These are phyloP conservation scores for Philotrypesis tridentata DNA, from an alignment of 1,140 invertebrate species.

Conservation along the genomic window DNA sequence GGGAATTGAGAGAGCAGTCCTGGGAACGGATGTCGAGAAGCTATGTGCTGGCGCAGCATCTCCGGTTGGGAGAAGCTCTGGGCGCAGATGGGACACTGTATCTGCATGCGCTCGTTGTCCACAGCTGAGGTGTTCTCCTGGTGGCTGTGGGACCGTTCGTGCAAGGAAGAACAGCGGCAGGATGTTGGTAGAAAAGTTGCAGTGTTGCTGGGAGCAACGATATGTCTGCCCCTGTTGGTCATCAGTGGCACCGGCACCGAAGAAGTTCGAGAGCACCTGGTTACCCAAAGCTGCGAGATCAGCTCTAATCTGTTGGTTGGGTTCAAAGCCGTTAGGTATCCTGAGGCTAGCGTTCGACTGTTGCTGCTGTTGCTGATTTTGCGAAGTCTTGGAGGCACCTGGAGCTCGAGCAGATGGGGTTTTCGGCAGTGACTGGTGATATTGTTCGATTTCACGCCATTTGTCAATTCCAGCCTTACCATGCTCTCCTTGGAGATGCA, in stretches of 20 bases:
- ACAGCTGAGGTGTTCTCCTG: slow-evolving; percentile 54
- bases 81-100: slow-evolving; percentile 78
- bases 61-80: slow-evolving; percentile 76
- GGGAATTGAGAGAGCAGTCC: slow-evolving; percentile 73
- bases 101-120: slow-evolving; percentile 59
- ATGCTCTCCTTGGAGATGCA: slow-evolving; percentile 91
- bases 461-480: slow-evolving; percentile 83
- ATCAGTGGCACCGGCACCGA: slow-evolving; percentile 74
- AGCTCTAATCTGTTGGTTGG: slow-evolving; percentile 55
- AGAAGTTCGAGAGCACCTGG: slow-evolving; percentile 76
- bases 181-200: slow-evolving; percentile 90
- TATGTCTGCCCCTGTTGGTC: slow-evolving; percentile 81
- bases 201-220: slow-evolving; percentile 89
- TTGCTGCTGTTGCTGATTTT: slow-evolving; percentile 48
- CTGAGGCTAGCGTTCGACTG: slow-evolving; percentile 75
- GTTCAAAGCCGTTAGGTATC: slow-evolving; percentile 77
- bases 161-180: slow-evolving; percentile 92
- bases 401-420: slow-evolving; percentile 40
- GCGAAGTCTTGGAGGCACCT: slow-evolving; percentile 53
- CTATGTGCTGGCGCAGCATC: slow-evolving; percentile 77
- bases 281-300: slow-evolving; percentile 71
- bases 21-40: slow-evolving; percentile 76
- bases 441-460: slow-evolving; percentile 79
- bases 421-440: slow-evolving; percentile 59
- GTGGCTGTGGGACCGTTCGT: slow-evolving; percentile 87